A percentile compares a stretch with the other conserved stretches of the same genome.
Evolutionary conservation across 2,888 invertebrate genomes (phyloP).

Genomic region (Elmis aenea): DNA sequence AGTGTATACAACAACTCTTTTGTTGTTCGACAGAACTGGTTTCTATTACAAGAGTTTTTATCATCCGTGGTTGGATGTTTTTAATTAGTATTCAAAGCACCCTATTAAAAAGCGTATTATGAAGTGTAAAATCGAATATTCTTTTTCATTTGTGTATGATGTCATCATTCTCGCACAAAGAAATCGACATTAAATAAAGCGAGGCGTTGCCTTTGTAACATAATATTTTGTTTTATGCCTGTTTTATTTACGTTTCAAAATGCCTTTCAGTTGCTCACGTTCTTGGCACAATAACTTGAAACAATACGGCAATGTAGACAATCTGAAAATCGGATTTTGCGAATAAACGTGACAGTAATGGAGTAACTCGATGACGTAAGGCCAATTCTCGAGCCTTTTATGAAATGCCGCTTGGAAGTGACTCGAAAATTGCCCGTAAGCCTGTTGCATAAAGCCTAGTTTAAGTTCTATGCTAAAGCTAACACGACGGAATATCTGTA

Average conservation of each 20-base stretch:
- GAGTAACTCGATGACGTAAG: constrained; percentile 10
- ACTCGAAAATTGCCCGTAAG: not conserved
- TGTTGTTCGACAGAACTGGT: too few relatives aligned
- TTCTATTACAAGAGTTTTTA: too few relatives aligned
- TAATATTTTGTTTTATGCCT: constrained; percentile 7
- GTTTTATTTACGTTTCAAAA: not conserved
- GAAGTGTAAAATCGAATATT: too few relatives aligned
- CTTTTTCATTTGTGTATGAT: too few relatives aligned
- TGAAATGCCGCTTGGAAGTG: not conserved
- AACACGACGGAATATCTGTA: too few relatives aligned
- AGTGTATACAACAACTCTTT: too few relatives aligned
- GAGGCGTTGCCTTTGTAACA: constrained; percentile 1
- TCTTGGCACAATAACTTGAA: not conserved
- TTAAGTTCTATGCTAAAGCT: too few relatives aligned
- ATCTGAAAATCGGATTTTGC: constrained; percentile 9
- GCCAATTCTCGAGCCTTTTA: constrained; percentile 5
- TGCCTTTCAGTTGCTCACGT: not conserved
- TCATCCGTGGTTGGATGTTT: too few relatives aligned
- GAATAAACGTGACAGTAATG: constrained; percentile 6
- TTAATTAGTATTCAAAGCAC: too few relatives aligned
- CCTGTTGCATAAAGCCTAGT: constrained; percentile 9
- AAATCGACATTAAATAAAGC: too few relatives aligned
- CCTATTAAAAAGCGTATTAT: too few relatives aligned
- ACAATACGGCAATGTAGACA: too few relatives aligned
- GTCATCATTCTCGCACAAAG: not conserved